A percentile compares a stretch with the other conserved stretches of the same genome.
phyloP scores from a whole-genome alignment of 2,888 invertebrate genomes.

The Tuta absoluta region DNA sequence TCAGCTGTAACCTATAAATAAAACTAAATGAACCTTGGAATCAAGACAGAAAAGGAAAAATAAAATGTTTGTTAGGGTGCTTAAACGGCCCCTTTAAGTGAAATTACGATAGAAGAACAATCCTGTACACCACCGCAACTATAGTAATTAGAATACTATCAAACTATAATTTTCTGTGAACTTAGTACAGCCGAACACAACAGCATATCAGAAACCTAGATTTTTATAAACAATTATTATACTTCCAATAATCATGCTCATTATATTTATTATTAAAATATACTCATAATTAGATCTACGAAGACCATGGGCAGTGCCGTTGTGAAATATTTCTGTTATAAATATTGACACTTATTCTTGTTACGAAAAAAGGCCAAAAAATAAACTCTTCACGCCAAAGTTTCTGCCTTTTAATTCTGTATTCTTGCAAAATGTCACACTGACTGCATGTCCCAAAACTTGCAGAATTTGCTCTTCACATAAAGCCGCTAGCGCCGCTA shows the following conservation, averaged over 20 bases:
- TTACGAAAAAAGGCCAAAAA: conserved; percentile 70
- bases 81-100: not conserved
- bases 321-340: conserved; percentile 43
- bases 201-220: conserved; percentile 36
- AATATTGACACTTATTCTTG: conserved; percentile 53
- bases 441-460: too few relatives aligned
- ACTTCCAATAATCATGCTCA: conserved; percentile 40
- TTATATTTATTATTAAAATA: conserved; percentile 17
- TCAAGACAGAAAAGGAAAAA: conserved; percentile 9
- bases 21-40: not conserved
- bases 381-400: conserved; percentile 76
- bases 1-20: conserved; percentile 7
- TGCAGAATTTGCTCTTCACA: too few relatives aligned
- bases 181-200: conserved; percentile 8
- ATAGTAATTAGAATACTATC: conserved; percentile 13
- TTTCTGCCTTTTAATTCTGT: not conserved
- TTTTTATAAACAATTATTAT: conserved; percentile 42
- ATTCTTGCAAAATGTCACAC: too few relatives aligned
- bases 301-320: conserved; percentile 39
- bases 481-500: too few relatives aligned
- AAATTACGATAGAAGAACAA: not conserved
- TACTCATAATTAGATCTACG: not conserved
- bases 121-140: not conserved
- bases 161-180: conserved; percentile 20
- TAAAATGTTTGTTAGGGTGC: not conserved